Conservation (phyloP, 2,888 invertebrate species). For the Psylliodes chrysocephalus region DNA sequence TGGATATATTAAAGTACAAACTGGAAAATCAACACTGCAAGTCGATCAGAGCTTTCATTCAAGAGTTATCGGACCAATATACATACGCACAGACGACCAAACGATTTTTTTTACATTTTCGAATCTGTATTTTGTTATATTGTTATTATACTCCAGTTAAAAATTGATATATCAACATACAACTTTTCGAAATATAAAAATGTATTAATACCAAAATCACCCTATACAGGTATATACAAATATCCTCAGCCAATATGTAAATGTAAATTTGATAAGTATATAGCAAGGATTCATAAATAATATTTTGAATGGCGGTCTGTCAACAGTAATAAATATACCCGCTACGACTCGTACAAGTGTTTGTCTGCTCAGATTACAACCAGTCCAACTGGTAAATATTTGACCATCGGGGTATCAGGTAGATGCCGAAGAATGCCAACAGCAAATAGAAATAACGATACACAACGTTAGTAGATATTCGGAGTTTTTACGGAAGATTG, state of each 20-base stretch:
- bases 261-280: slow-evolving; percentile 45
- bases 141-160: background rate
- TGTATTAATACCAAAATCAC: slow-evolving; percentile 5
- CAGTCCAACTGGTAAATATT: slow-evolving; percentile 53
- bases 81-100: too few species aligned
- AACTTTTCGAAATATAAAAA: background rate
- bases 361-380: slow-evolving; percentile 53
- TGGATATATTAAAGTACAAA: background rate
- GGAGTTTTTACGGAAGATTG: background rate
- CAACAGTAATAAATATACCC: slow-evolving; percentile 51
- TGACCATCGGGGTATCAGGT: slow-evolving; percentile 47
- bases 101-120: too few species aligned
- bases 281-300: slow-evolving; percentile 43
- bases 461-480: background rate
- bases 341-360: slow-evolving; percentile 48
- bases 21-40: background rate
- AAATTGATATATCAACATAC: background rate
- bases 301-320: slow-evolving; percentile 51
- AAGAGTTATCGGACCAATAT: too few species aligned
- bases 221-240: background rate
- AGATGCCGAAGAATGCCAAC: slow-evolving; percentile 35
- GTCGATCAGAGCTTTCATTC: too few species aligned
- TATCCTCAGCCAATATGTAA: slow-evolving; percentile 18
- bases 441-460: slow-evolving; percentile 19
- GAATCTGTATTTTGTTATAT: background rate